Evolutionary conservation across 2,888 invertebrate species (phyloP).

Genomic region (Hymenopus coronatus): DNA sequence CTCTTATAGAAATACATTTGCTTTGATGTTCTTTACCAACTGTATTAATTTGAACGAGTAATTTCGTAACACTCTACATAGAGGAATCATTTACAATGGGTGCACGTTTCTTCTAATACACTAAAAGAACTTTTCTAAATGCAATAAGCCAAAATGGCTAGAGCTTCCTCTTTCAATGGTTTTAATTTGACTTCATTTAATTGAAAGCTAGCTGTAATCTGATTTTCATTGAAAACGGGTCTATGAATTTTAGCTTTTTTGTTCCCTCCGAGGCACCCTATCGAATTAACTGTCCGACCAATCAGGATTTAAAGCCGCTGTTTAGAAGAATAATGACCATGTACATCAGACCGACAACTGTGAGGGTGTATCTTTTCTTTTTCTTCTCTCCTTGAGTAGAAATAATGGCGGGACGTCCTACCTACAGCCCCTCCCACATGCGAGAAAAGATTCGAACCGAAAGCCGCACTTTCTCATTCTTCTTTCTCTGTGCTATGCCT

Average conservation of each 20-base stretch:
- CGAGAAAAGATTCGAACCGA: conserved; percentile 9
- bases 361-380: neutral
- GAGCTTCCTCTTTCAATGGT: neutral
- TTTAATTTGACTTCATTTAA: neutral
- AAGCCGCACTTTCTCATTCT: neutral
- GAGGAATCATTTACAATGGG: no score
- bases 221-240: neutral
- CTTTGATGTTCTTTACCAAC: no score
- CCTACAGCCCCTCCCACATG: neutral
- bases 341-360: neutral
- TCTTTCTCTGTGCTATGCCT: neutral
- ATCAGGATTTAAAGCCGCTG: neutral
- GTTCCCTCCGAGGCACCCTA: neutral
- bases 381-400: neutral
- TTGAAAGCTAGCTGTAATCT: neutral
- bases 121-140: neutral
- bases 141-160: neutral
- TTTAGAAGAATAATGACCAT: neutral
- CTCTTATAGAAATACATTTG: no score
- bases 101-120: no score
- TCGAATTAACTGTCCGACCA: neutral
- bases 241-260: neutral
- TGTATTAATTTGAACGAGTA: no score
- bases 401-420: neutral
- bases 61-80: no score